These are phyloP conservation scores for Phocides pigmalion DNA, from an alignment of 1,140 invertebrate species.

Conservation along the genomic window DNA sequence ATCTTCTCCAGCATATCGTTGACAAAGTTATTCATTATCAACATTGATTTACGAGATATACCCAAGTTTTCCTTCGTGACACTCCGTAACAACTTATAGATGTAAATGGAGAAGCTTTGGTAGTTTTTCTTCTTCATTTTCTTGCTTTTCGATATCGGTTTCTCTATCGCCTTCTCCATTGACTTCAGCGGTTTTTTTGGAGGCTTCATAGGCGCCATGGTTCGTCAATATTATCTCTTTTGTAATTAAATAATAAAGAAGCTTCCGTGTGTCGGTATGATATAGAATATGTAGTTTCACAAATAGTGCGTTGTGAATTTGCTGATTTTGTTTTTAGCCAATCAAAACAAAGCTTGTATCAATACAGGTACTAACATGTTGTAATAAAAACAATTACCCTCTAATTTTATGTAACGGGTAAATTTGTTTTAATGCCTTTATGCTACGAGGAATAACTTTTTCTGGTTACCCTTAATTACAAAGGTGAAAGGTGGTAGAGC, in stretches of 20 bases:
- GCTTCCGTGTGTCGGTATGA: not conserved
- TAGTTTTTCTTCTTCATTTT: conserved; percentile 84
- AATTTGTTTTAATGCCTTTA: no score
- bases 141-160: conserved; percentile 55
- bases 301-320: not conserved
- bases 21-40: conserved; percentile 87
- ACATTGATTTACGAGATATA: conserved; percentile 79
- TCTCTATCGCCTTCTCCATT: conserved; percentile 59
- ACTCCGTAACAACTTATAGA: conserved; percentile 88
- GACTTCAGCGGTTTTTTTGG: conserved; percentile 53
- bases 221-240: conserved; percentile 38
- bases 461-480: no score
- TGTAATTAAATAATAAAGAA: not conserved
- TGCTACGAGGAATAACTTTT: no score
- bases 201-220: conserved; percentile 57
- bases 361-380: not conserved
- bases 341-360: not conserved
- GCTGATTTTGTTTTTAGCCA: not conserved
- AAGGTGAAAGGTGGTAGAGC: no score
- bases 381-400: not conserved
- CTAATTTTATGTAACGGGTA: no score
- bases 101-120: conserved; percentile 88
- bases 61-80: conserved; percentile 67
- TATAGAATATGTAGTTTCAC: not conserved
- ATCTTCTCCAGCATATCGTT: conserved; percentile 84